phyloP scores from a whole-genome alignment of 2,797 vertebrate species.

The Okamejei kenojei region DNA sequence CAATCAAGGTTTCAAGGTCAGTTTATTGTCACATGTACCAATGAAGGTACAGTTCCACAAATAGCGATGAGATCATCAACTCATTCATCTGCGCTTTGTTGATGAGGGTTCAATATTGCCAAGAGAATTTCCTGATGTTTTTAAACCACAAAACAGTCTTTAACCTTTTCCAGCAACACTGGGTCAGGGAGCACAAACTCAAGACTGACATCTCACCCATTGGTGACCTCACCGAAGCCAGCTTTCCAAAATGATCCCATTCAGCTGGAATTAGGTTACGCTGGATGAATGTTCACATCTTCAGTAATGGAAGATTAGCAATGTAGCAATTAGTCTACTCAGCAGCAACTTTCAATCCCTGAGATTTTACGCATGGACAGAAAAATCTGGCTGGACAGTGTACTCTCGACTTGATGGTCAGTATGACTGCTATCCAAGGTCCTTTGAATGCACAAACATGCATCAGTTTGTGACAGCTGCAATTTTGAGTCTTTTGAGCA shows the following conservation, averaged over 20 bases:
- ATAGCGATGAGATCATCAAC: not conserved
- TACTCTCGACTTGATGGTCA: not conserved
- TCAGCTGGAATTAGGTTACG: not conserved
- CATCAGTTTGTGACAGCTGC: constrained; percentile 57
- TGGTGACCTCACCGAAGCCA: not conserved
- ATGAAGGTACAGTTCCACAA: not conserved
- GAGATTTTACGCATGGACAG: not conserved
- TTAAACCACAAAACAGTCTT: not conserved
- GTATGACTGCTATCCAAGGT: not conserved
- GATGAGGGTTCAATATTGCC: not conserved
- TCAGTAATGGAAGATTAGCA: not conserved
- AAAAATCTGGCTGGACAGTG: not conserved
- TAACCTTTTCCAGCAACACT: not conserved
- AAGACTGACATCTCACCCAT: not conserved
- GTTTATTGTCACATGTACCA: too few relatives aligned
- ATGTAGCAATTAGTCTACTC: not conserved
- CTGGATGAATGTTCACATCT: not conserved
- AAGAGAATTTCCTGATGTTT: not conserved
- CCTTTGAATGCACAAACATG: constrained; percentile 38
- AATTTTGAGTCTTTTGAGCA: constrained; percentile 69
- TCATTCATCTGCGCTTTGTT: not conserved
- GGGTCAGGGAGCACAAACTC: not conserved
- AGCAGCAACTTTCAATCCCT: not conserved
- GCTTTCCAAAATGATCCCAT: not conserved
- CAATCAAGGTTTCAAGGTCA: not conserved